Conservation (phyloP, 2,888 invertebrate genomes). For the Apamea crenata region DNA sequence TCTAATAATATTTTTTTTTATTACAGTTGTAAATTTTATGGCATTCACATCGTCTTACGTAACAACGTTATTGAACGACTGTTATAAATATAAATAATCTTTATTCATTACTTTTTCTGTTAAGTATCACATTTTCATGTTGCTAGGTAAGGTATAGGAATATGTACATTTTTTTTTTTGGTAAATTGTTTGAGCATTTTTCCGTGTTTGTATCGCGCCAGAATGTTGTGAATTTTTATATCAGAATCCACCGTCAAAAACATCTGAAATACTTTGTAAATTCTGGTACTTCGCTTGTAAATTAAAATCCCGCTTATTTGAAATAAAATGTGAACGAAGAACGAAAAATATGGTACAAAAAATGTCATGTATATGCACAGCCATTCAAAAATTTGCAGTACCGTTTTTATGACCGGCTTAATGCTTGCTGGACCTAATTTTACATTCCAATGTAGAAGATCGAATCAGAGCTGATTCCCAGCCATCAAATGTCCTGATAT, state of each 20-base stretch:
- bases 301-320: conserved; percentile 7
- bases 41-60: neutral
- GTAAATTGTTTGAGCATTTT: neutral
- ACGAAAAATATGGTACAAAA: conserved; percentile 20
- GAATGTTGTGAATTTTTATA: conserved; percentile 12
- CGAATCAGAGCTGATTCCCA: conserved; percentile 35
- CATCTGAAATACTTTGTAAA: conserved; percentile 1
- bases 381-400: conserved; percentile 40
- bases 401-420: conserved; percentile 49
- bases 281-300: neutral
- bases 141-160: neutral
- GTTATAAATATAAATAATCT: conserved; percentile 1
- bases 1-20: conserved; percentile 35
- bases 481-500: conserved; percentile 43
- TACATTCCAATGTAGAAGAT: conserved; percentile 50
- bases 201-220: neutral
- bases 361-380: neutral
- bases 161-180: neutral
- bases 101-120: neutral
- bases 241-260: conserved; percentile 14
- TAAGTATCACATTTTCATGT: neutral
- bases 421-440: conserved; percentile 41
- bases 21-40: conserved; percentile 33
- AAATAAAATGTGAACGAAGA: conserved; percentile 12
- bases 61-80: conserved; percentile 7